Percentiles rank a stretch among this genome's conserved stretches.
These are phyloP conservation scores for Synergus umbraculus DNA, from an alignment of 2,888 invertebrate genomes.

Conservation along the genomic window DNA sequence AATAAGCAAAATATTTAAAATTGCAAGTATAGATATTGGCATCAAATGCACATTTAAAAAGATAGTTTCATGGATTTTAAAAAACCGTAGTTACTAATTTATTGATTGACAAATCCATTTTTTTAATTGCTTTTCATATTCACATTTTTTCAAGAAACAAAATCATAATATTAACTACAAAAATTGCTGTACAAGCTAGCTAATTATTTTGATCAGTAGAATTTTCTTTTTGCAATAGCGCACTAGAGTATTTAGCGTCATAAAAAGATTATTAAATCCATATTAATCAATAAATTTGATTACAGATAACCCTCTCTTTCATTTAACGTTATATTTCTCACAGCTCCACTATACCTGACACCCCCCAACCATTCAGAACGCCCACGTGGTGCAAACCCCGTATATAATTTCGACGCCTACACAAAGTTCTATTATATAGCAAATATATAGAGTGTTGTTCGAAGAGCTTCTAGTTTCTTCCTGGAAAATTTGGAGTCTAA, in stretches of 20 bases:
- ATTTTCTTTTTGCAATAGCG: not conserved
- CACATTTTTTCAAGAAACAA: no score
- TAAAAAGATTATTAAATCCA: not conserved
- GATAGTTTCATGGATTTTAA: no score
- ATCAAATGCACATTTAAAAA: no score
- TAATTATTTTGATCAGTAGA: no score
- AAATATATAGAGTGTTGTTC: not conserved
- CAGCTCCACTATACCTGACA: not conserved
- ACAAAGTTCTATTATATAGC: not conserved
- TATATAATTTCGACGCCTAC: not conserved
- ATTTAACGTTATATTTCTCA: not conserved
- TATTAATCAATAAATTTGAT: not conserved
- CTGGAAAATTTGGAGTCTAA: not conserved
- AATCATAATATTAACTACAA: no score
- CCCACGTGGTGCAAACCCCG: not conserved
- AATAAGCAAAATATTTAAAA: no score
- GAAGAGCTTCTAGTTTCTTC: not conserved
- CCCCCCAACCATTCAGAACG: not conserved
- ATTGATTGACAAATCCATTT: no score
- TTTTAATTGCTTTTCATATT: no score
- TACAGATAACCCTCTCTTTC: not conserved
- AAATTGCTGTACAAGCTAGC: no score
- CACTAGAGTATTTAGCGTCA: not conserved
- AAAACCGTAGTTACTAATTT: no score
- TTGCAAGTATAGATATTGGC: no score